These are phyloP conservation scores for Bolborhynchus lineola DNA, from an alignment of 2,113 vertebrate genomes.

Conservation along the genomic window DNA sequence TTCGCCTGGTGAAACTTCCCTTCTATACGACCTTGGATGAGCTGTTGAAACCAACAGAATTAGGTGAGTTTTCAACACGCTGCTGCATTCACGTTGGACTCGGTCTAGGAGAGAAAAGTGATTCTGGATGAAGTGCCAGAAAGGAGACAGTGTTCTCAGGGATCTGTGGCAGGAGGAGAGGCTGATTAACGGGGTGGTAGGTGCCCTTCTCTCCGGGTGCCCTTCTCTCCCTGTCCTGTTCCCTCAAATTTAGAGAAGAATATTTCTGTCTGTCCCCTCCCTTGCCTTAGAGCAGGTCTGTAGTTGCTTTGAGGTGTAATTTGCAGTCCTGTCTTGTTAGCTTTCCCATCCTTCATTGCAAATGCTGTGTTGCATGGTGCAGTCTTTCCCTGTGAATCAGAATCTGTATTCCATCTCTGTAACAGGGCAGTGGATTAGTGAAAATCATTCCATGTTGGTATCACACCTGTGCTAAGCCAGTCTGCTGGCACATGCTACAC, in stretches of 20 bases:
- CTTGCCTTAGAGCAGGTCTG: not conserved
- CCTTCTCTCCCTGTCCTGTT: accelerated
- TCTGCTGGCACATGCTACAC: accelerated
- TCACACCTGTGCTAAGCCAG: not conserved
- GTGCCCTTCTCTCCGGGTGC: accelerated
- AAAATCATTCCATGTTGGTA: not conserved
- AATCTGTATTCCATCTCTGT: not conserved
- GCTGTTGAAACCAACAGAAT: conserved; percentile 89
- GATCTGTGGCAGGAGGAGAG: not conserved
- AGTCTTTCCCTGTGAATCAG: not conserved
- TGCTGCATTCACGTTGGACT: accelerated
- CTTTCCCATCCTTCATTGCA: not conserved
- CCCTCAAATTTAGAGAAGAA: not conserved
- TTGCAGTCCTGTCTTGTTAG: not conserved
- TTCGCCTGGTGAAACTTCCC: conserved; percentile 90
- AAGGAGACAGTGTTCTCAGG: not conserved
- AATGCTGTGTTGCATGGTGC: not conserved
- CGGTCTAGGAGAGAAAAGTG: no score
- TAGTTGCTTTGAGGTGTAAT: not conserved
- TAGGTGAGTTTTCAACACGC: conserved; percentile 76
- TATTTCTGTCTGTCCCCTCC: not conserved
- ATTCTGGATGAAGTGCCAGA: not conserved
- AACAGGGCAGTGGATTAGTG: not conserved
- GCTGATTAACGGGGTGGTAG: not conserved
- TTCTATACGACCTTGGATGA: conserved; percentile 96